phyloP scores from a whole-genome alignment of 30 jellyfish, hydroid and myxozoan genomes.

The Cassiopea xamachana region DNA sequence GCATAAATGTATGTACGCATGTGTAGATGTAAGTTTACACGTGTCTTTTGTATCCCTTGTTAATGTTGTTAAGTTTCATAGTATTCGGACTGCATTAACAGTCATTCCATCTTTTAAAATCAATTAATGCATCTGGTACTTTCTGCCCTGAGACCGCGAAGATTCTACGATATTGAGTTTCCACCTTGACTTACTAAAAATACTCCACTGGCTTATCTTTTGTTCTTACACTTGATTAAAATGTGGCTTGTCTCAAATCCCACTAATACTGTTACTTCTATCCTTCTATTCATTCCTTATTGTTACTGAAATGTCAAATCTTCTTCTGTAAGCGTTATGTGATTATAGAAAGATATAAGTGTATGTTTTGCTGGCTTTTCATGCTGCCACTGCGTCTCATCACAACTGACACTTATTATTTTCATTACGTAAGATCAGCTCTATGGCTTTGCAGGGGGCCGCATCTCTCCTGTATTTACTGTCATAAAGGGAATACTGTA shows the following conservation, averaged over 20 bases:
- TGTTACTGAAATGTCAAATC: conserved; percentile 7
- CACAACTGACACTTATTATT: too few relatives aligned
- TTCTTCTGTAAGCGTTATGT: background rate
- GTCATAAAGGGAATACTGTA: too few relatives aligned
- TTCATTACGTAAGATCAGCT: too few relatives aligned
- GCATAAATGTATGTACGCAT: too few relatives aligned
- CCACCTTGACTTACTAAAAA: conserved; percentile 29
- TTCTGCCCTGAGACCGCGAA: conserved; percentile 9
- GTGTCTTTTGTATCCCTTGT: too few relatives aligned
- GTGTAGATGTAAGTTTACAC: background rate
- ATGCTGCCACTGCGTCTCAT: too few relatives aligned
- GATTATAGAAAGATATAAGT: background rate
- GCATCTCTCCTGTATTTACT: too few relatives aligned
- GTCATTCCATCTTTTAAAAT: background rate
- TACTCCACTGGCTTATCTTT: background rate
- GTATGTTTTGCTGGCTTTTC: background rate
- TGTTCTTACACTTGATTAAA: conserved; percentile 18
- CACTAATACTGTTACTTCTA: conserved; percentile 26
- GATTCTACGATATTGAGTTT: conserved; percentile 21
- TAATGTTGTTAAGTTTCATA: background rate
- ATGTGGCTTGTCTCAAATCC: conserved; percentile 1
- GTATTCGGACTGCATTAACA: too few relatives aligned
- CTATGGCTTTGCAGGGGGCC: too few relatives aligned
- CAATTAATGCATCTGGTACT: background rate
- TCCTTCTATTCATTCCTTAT: conserved; percentile 9